phyloP scores from a whole-genome alignment of 2,888 invertebrate genomes.

The Leptogaster cylindrica region DNA sequence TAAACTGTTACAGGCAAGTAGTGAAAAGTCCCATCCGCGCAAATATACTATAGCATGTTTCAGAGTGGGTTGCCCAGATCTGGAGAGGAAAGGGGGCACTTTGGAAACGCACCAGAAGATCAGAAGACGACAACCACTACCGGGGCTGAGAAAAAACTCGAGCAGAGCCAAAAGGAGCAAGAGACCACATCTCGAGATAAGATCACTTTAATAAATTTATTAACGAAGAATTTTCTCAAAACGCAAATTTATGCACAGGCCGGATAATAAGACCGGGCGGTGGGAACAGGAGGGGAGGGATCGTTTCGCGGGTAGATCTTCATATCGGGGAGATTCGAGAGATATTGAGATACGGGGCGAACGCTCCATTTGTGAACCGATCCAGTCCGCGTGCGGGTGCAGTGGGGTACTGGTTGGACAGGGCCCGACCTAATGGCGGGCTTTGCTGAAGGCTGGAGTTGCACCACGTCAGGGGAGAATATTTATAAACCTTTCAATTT shows the following conservation, averaged over 20 bases:
- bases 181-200: constrained; percentile 37
- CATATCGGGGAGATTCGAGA: constrained; percentile 23
- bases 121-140: neutral
- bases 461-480: constrained; percentile 37
- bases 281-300: neutral
- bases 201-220: constrained; percentile 48
- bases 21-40: constrained; percentile 13
- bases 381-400: constrained; percentile 29
- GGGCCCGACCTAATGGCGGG: constrained; percentile 18
- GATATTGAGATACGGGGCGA: constrained; percentile 38
- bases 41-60: too few species aligned
- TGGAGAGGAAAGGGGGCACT: too few species aligned
- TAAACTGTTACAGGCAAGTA: constrained; percentile 21
- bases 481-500: constrained; percentile 47
- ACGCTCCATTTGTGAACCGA: neutral
- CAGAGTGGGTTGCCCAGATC: too few species aligned
- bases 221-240: constrained; percentile 48
- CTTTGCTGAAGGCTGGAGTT: constrained; percentile 7
- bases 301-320: constrained; percentile 20
- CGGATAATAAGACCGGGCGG: constrained; percentile 28
- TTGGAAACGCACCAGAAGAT: constrained; percentile 31
- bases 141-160: constrained; percentile 1
- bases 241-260: constrained; percentile 45
- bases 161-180: constrained; percentile 19
- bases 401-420: constrained; percentile 11